Base-by-base conservation (phyloP, 2,888 invertebrate genomes). In the Leptopilina myrica region DNA sequence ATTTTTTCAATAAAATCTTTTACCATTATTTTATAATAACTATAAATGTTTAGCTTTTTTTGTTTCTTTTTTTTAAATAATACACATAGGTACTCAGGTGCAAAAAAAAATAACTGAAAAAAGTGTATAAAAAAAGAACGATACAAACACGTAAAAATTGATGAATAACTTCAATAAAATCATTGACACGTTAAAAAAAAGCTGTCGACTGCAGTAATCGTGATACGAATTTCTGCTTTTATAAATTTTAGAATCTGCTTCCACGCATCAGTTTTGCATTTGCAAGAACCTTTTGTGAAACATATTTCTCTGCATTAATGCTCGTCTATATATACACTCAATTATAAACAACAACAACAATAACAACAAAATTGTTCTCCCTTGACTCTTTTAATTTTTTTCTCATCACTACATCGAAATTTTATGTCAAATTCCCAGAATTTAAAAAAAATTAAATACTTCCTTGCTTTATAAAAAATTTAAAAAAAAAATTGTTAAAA, bases 151-250 rank as follows among this genome's bases (percentile, higher is more conserved):
- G 33, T 64, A 11, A 33, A 64, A 64, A 33, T 64, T 64, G 26
- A 64, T 64, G 64, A 64, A 64, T 14, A 64, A 33, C 64, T 64
- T 40, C 64, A 64, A 64, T 40, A 64, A 40, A 40, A 64, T 64
- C 64, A n/a, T 46, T 46, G 67, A 46, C n/a, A 67, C 46, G 67
- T 67, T 67, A 46, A 67, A 67, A 49, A 43, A 67, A 67, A n/a
- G 67, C 46, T 15, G 20, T 46, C 62, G 62, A 62, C 43, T 67
- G 67, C 46, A 46, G 46, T 46, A 67, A 67, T 67, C 67, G 67
- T 67, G 67, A 67, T 67, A 46, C 46, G 67, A 67, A 67, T 67
- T 67, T 67, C 46, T 43, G 67, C 67, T 67, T 67, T 67, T 67
- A 67, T 67, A 67, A 49, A 67, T 67, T 67, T 46, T 11, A 46